These are phyloP conservation scores for Conchocele bisecta DNA, from an alignment of 2,888 invertebrate species.

Conservation along the genomic window DNA sequence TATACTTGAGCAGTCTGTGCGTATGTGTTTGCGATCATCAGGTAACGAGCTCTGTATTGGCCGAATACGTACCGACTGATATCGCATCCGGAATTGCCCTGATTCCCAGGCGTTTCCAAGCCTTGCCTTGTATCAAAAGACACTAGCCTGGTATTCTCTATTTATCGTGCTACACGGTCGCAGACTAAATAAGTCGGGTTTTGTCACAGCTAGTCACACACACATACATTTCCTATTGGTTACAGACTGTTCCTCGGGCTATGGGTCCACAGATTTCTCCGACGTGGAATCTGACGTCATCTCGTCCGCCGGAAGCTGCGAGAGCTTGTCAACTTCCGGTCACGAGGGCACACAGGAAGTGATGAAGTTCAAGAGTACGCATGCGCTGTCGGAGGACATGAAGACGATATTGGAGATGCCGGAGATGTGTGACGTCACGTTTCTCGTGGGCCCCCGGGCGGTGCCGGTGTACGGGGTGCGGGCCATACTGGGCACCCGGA, in stretches of 20 bases:
- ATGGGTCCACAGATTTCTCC: constrained; percentile 40
- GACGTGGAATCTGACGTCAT: constrained; percentile 22
- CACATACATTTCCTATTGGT: background rate
- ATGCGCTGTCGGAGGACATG: constrained; percentile 36
- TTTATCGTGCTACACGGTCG: too few relatives aligned
- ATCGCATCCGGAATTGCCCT: too few relatives aligned
- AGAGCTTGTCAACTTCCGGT: too few relatives aligned
- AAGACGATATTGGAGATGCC: constrained; percentile 48
- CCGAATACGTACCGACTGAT: too few relatives aligned
- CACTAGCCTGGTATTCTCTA: too few relatives aligned
- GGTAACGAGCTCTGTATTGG: too few relatives aligned
- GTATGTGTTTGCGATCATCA: too few relatives aligned
- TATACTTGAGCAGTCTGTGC: too few relatives aligned
- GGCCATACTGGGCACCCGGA: constrained; percentile 42
- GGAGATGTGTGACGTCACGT: constrained; percentile 58
- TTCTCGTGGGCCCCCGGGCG: constrained; percentile 33
- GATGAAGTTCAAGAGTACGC: constrained; percentile 29
- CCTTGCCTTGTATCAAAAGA: too few relatives aligned
- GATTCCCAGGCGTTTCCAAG: too few relatives aligned
- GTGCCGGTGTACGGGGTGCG: constrained; percentile 45
- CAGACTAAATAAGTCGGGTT: too few relatives aligned
- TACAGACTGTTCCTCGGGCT: constrained; percentile 47
- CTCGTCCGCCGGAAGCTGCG: background rate
- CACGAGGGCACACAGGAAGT: background rate
- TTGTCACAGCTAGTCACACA: too few relatives aligned